Evolutionary conservation across 2,888 invertebrate species (phyloP).

Genomic region (Philhelius pedissequus): DNA sequence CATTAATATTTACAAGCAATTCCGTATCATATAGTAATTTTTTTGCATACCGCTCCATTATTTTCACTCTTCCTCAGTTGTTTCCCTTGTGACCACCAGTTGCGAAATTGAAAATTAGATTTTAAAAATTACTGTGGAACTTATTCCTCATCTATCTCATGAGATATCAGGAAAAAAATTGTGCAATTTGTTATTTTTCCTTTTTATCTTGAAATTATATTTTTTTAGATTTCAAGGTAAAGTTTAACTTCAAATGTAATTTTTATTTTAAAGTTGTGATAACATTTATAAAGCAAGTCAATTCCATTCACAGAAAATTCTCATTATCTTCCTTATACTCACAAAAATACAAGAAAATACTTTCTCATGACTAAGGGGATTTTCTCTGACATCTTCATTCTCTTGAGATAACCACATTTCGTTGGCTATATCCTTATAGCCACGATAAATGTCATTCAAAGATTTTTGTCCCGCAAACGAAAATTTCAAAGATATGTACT

Average conservation of each 20-base stretch:
- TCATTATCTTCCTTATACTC: background rate
- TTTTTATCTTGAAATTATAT: too few species aligned
- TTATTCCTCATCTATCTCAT: too few species aligned
- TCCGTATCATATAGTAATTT: too few species aligned
- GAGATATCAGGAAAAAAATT: too few species aligned
- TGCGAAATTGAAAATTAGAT: too few species aligned
- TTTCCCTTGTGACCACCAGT: too few species aligned
- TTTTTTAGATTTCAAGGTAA: background rate
- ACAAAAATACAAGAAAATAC: background rate
- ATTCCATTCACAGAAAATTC: background rate
- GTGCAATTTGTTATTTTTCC: too few species aligned
- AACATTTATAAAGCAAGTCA: background rate
- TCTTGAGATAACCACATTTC: constrained; percentile 24
- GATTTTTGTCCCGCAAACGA: constrained; percentile 2
- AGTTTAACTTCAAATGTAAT: background rate
- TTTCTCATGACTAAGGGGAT: constrained; percentile 4
- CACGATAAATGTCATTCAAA: constrained; percentile 27
- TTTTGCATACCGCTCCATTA: too few species aligned
- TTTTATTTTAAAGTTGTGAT: background rate
- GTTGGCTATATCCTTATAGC: background rate
- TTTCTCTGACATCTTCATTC: constrained; percentile 1
- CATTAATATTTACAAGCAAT: too few species aligned
- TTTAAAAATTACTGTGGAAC: too few species aligned
- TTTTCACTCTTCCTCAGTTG: too few species aligned
- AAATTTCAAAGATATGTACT: background rate